Conservation (phyloP, 2,113 vertebrate species). For the Neolamprologus kungweensis region DNA sequence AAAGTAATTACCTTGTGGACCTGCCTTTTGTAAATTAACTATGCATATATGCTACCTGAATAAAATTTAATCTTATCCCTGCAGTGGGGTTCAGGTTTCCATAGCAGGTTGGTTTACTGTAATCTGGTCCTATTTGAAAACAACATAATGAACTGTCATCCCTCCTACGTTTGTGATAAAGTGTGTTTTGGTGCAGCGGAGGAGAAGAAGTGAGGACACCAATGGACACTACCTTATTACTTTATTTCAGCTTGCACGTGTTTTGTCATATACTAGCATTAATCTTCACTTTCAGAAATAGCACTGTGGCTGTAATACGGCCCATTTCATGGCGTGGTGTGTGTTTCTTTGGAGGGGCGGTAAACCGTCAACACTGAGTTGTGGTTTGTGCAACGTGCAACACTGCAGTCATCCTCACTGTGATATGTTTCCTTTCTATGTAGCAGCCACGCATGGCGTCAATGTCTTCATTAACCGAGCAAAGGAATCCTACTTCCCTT, state of each 20-base stretch:
- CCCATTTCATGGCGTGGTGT: background rate
- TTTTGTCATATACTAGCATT: background rate
- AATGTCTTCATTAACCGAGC: conserved; percentile 47
- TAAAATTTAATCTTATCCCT: background rate
- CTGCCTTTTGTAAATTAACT: background rate
- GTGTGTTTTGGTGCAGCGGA: background rate
- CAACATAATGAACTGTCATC: background rate
- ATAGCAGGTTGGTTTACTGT: conserved; percentile 3
- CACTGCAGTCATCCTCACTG: background rate
- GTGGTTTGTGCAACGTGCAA: background rate
- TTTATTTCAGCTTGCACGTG: background rate
- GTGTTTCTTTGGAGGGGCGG: background rate
- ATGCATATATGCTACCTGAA: background rate
- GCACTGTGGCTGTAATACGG: background rate
- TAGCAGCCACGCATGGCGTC: background rate
- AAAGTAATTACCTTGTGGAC: background rate
- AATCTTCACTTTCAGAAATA: background rate
- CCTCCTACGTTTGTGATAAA: background rate
- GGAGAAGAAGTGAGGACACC: background rate
- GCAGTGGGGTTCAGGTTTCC: background rate
- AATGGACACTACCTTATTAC: background rate
- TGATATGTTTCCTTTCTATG: background rate
- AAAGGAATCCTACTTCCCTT: conserved; percentile 21
- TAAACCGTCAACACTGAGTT: background rate
- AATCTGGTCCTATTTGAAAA: conserved; percentile 1